Conservation (phyloP, 2,113 vertebrate species). For the Gallinago paraguaiae region DNA sequence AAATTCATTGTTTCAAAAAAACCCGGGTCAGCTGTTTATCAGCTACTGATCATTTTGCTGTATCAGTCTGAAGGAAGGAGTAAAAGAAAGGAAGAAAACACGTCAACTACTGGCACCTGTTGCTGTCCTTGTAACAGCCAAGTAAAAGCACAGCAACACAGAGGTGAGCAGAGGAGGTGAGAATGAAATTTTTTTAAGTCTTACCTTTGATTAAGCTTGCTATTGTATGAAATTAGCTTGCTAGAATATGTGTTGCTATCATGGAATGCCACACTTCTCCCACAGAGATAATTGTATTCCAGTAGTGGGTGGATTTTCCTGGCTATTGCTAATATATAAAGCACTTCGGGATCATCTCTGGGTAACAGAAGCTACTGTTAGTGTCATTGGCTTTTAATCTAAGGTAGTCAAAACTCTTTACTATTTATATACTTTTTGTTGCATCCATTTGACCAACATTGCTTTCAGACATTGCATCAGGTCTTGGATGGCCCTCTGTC, state of each 20-base stretch:
- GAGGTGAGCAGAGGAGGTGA: not conserved
- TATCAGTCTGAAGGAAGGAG: not conserved
- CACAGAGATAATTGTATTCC: conserved; percentile 1
- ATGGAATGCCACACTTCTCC: not conserved
- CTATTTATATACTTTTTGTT: not conserved
- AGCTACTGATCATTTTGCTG: not conserved
- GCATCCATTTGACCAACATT: not conserved
- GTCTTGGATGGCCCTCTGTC: not conserved
- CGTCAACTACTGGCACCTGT: not conserved
- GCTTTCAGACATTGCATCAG: not conserved
- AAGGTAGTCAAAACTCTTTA: not conserved
- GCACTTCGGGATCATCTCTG: not conserved
- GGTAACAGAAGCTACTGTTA: not conserved
- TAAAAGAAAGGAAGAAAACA: not conserved
- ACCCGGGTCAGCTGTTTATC: not conserved
- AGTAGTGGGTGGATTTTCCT: not conserved
- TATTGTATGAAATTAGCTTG: conserved; percentile 8
- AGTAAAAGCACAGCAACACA: not conserved
- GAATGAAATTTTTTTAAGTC: not conserved
- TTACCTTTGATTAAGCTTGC: not conserved
- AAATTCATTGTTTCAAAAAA: not conserved
- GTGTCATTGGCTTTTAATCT: not conserved
- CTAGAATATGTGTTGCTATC: not conserved
- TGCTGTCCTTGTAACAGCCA: not conserved
- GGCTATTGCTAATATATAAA: not conserved